Evolutionary conservation across 2,888 invertebrate genomes (phyloP), one percentile per base, ranked within the genome.

Genomic region (Digitonthophagus gazella): DNA sequence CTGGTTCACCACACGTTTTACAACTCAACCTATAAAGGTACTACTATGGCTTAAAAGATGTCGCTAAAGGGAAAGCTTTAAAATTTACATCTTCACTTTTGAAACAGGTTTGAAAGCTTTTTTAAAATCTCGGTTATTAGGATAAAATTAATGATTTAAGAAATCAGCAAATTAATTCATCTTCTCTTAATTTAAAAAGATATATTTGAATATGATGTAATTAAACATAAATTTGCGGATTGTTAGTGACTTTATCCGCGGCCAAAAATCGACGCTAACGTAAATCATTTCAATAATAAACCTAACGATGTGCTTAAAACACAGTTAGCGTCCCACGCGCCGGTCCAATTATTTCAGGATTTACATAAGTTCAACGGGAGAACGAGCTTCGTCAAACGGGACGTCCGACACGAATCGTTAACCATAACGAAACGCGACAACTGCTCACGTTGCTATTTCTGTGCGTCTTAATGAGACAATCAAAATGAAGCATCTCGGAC

Each of bases 391-490:
- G 28, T 44, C 28, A 44, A 44, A 44, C 28, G 28, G 28, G 28
- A 44, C 28, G 28, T 44, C 28, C 28, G 28, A 44, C 28, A 44
- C 28, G 28, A 44, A 61, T 61, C 61, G 61, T 61, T 61, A 61
- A 61, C 28, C 18, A 61, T 61, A 61, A 61, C 61, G 20, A 61
- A 61, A 61, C 20, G 20, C 61, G 61, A 61, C 61, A 61, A 61
- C 61, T 61, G 61, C 19, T 61, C 61, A n/a, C 15, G 61, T 61
- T 19, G 28, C 61, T 61, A 61, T 61, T 61, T 61, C 20, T 20
- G 61, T 20, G 8, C 20, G 18, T 18, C 61, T 61, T 61, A 61
- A 61, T 61, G 61, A 61, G 61, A 61, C 61, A 61, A 61, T 61
- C 61, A 61, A 61, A 20, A 61, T 61, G 61, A 61, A 61, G 61